phyloP scores from a whole-genome alignment of 2,888 invertebrate species.

The Nasonia oneida region DNA sequence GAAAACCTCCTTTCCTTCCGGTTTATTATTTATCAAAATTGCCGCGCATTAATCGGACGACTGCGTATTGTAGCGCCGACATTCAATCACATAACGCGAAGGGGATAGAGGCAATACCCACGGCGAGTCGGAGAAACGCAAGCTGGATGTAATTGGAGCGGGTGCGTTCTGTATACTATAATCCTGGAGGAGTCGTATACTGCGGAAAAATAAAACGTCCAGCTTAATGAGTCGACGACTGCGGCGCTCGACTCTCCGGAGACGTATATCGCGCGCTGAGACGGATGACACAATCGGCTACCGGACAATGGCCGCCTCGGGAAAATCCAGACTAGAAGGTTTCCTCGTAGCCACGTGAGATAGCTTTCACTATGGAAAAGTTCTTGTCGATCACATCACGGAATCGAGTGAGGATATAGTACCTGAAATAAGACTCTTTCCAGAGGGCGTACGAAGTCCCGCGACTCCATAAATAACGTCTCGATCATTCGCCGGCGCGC shows the following conservation, averaged over 20 bases:
- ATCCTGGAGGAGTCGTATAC: background rate
- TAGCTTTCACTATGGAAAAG: background rate
- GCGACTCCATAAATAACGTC: conserved; percentile 55
- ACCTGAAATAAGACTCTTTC: background rate
- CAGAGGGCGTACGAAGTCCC: background rate
- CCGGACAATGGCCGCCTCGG: conserved; percentile 32
- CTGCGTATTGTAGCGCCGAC: background rate
- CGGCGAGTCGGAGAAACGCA: background rate
- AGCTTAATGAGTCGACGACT: conserved; percentile 30
- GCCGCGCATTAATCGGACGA: background rate
- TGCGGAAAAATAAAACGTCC: background rate
- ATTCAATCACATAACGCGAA: background rate
- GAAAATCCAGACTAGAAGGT: conserved; percentile 11
- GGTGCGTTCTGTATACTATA: background rate
- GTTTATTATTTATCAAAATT: background rate
- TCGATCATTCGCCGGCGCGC: conserved; percentile 43
- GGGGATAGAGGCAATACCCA: background rate
- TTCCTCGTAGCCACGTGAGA: conserved; percentile 7
- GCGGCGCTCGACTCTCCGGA: conserved; percentile 22
- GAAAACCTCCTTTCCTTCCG: background rate
- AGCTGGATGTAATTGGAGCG: conserved; percentile 12
- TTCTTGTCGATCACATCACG: background rate
- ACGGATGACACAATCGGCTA: background rate
- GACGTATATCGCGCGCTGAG: conserved; percentile 15
- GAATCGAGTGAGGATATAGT: background rate